These are phyloP conservation scores for Microtus ochrogaster DNA, from an alignment of 2,113 vertebrate genomes.

Conservation along the genomic window DNA sequence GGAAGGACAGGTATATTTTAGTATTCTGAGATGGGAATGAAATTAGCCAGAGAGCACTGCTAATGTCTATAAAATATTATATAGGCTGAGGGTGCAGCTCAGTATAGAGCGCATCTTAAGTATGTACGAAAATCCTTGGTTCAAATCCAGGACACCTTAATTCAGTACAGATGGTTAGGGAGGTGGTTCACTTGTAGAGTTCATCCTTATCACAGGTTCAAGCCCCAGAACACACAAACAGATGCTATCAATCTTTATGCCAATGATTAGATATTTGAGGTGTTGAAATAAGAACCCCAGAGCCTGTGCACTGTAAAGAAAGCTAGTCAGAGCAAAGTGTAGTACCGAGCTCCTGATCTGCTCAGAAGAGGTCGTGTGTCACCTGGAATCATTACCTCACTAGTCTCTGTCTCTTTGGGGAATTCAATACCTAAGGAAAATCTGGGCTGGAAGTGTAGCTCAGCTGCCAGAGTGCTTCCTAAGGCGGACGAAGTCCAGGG, in stretches of 20 bases:
- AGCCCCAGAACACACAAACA: neutral
- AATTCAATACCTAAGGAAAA: slow-evolving; percentile 24
- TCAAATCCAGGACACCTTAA: neutral
- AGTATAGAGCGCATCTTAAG: neutral
- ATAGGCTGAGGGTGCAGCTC: neutral
- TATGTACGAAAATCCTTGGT: neutral
- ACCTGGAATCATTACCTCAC: neutral
- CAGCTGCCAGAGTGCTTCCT: neutral
- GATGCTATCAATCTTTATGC: neutral
- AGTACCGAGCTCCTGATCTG: neutral
- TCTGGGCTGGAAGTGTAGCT: neutral
- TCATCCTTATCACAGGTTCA: neutral
- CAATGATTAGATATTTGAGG: neutral
- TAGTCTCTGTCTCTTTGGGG: neutral
- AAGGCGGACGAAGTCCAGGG: neutral
- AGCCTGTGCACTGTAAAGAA: neutral
- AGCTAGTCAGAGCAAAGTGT: neutral
- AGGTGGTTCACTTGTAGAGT: neutral
- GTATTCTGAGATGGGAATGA: neutral
- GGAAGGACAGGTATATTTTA: neutral
- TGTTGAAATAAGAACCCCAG: neutral
- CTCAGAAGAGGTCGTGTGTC: neutral
- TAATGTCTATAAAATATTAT: neutral
- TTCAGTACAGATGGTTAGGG: neutral
- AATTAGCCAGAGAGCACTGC: neutral